A percentile compares a stretch with the other conserved stretches of the same genome.
phyloP scores from a whole-genome alignment of 2,797 vertebrate species.

The Sciaenops ocellatus region DNA sequence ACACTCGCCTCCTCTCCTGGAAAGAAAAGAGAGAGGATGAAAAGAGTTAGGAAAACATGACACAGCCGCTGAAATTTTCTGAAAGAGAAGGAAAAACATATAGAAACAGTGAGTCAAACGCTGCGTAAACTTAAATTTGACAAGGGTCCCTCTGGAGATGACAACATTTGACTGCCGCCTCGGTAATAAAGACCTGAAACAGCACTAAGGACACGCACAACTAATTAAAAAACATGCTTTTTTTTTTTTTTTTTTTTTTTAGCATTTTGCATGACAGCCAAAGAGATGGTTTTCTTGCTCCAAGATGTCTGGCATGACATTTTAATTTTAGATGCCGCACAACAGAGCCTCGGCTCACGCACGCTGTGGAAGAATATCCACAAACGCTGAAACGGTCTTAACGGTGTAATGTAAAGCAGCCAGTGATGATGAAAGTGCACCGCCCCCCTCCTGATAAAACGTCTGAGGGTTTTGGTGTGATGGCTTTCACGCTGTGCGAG shows the following conservation, averaged over 20 bases:
- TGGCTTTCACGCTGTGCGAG: not conserved
- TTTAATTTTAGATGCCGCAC: slow-evolving; percentile 16
- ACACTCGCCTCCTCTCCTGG: slow-evolving; percentile 93
- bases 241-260: not conserved
- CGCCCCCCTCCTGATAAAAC: too few species aligned
- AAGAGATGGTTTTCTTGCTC: not conserved
- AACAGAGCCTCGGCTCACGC: not conserved
- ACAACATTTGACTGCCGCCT: not conserved
- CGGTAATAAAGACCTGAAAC: not conserved
- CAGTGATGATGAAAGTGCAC: not conserved
- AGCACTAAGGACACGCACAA: not conserved
- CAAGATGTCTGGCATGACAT: slow-evolving; percentile 1
- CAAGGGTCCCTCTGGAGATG: not conserved
- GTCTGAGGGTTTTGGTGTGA: not conserved
- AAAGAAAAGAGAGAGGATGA: slow-evolving; percentile 29
- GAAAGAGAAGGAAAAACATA: not conserved
- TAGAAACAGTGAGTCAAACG: not conserved
- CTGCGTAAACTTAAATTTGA: not conserved
- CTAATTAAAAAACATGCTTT: not conserved
- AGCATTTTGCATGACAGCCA: not conserved
- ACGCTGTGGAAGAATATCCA: not conserved
- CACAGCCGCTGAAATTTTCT: not conserved
- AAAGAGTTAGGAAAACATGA: slow-evolving; percentile 12
- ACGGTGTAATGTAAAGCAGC: not conserved
- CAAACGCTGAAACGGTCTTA: not conserved